Evolutionary conservation across 2,113 vertebrate genomes (phyloP), one percentile per base, ranked within the genome.

Genomic region (Tachysurus vachellii): DNA sequence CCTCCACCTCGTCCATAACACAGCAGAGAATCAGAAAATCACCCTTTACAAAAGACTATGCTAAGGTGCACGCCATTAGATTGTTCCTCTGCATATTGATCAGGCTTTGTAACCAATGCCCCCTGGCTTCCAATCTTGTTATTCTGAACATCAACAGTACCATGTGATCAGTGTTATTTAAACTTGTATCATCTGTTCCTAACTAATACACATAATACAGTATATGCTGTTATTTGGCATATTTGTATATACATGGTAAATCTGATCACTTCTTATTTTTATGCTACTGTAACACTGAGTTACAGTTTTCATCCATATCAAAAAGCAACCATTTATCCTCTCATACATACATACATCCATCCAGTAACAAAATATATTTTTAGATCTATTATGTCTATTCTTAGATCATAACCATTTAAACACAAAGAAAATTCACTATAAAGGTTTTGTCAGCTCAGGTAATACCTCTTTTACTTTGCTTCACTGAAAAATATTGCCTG

Each of bases 401-500:
- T 64, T n/a, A n/a, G 80, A 50, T 47, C 50, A 79, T 17, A 56
- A 56, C 66, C 19, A 73, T 70, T 71, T 31, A 42, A 84, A 73
- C 57, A 64, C 21, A 77, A 84, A 62, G 36, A n/a, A 85, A 89
- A 79, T 86, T 44, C 61, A 82, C 53, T 7, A 12, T 31, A 68
- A 62, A 75, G 56, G 84, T 54, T 82, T 54, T 77, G 68, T 80
- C 76, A 80, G 83, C 80, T 85, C 28, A 73, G 28, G 47, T 88
- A 82, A 90, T 75, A 57, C 31, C 13, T 66, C 64, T 71, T 87
- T 91, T 59, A 36, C 80, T 77, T 54, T 73, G 53, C 53, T 85
- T 75, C 85, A 88, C 84, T 86, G 86, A 79, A 86, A 76, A 56
- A 68, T 76, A 47, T 83, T 86, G 75, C 81, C 81, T 44, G 62